Conservation (phyloP, 2,888 invertebrate species). For the Dryobota labecula region DNA sequence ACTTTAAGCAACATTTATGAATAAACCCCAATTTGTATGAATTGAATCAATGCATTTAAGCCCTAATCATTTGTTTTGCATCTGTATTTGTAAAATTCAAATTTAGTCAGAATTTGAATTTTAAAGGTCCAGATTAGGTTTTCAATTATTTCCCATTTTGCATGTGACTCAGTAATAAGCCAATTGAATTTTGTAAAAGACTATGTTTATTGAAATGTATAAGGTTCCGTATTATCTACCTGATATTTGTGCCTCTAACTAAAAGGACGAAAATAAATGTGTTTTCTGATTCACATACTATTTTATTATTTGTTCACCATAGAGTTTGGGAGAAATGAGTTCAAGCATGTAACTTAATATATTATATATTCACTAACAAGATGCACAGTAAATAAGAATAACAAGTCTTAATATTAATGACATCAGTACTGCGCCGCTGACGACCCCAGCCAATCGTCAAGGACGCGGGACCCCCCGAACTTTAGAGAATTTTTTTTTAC, state of each 20-base stretch:
- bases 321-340: slow-evolving; percentile 64
- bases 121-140: neutral
- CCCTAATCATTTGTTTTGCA: neutral
- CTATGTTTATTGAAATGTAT: slow-evolving; percentile 55
- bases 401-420: slow-evolving; percentile 60
- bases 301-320: slow-evolving; percentile 75
- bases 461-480: slow-evolving; percentile 70
- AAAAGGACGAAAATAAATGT: slow-evolving; percentile 68
- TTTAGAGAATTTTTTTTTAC: slow-evolving; percentile 57
- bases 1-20: too few species aligned
- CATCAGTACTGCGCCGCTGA: slow-evolving; percentile 65
- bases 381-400: slow-evolving; percentile 66
- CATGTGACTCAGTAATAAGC: slow-evolving; percentile 1
- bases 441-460: slow-evolving; percentile 67
- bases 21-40: too few species aligned
- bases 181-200: slow-evolving; percentile 54
- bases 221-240: slow-evolving; percentile 8
- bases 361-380: slow-evolving; percentile 72
- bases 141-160: neutral
- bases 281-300: slow-evolving; percentile 62
- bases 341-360: slow-evolving; percentile 63
- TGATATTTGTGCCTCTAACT: slow-evolving; percentile 29
- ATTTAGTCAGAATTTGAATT: neutral
- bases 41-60: slow-evolving; percentile 3
- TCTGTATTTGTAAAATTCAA: too few species aligned